phyloP scores from a whole-genome alignment of 2,888 invertebrate genomes.

The Ectobius pallidus region DNA sequence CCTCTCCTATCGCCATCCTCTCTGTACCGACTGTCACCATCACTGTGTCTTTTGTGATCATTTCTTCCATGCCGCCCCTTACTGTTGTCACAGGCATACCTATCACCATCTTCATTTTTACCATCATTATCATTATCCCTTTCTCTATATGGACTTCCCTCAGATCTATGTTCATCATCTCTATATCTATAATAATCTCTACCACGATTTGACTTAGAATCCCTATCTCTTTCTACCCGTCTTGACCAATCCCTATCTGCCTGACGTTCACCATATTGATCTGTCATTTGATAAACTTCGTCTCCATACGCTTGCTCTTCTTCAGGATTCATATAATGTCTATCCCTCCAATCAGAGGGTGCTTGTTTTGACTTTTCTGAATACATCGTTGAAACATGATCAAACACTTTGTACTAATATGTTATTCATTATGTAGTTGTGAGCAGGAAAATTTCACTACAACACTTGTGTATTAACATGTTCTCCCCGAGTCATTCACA shows the following conservation, averaged over 20 bases:
- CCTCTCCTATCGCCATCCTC: neutral
- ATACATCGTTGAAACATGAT: neutral
- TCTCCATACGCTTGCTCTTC: neutral
- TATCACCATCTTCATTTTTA: neutral
- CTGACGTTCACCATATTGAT: conserved; percentile 9
- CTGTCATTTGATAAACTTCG: neutral
- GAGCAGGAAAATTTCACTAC: too few relatives aligned
- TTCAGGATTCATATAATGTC: neutral
- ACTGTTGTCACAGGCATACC: neutral
- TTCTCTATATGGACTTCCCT: neutral
- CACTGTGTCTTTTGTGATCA: neutral
- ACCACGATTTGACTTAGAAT: neutral
- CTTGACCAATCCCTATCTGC: conserved; percentile 24
- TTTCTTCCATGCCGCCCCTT: neutral
- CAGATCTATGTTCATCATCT: neutral
- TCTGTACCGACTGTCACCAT: conserved; percentile 13
- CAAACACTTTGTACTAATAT: too few relatives aligned
- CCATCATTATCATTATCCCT: neutral
- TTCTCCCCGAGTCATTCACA: too few relatives aligned
- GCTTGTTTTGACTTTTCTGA: neutral
- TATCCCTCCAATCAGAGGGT: neutral
- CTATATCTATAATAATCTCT: neutral
- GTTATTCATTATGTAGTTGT: too few relatives aligned
- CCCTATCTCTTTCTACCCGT: neutral
- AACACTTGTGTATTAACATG: too few relatives aligned